These are phyloP conservation scores for Conger conger DNA, from an alignment of 2,113 vertebrate genomes.

Conservation along the genomic window DNA sequence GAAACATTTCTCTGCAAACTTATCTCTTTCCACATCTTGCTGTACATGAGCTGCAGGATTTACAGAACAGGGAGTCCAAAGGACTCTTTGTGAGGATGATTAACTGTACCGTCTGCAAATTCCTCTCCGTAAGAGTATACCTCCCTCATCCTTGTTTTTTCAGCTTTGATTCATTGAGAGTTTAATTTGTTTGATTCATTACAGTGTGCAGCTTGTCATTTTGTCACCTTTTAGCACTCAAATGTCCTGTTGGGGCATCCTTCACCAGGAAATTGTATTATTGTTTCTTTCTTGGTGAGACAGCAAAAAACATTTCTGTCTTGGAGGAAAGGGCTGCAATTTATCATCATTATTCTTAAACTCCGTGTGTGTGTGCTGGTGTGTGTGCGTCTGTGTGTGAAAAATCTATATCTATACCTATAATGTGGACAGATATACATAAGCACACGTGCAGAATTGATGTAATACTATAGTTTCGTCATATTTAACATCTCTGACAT, in stretches of 20 bases:
- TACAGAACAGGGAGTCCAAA: background rate
- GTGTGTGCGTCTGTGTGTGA: no score
- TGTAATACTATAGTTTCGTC: background rate
- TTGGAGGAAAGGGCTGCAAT: background rate
- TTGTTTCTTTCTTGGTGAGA: background rate
- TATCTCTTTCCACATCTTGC: background rate
- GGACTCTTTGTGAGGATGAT: background rate
- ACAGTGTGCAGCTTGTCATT: background rate
- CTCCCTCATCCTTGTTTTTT: background rate
- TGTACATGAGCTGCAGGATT: background rate
- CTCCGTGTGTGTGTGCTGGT: background rate
- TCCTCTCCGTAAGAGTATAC: background rate
- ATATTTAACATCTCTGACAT: background rate
- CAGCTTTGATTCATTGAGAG: background rate
- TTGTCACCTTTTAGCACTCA: background rate
- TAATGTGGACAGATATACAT: background rate
- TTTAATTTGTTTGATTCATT: background rate
- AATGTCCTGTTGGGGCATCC: background rate
- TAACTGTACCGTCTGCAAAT: background rate
- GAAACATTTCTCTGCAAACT: background rate
- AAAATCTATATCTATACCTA: background rate
- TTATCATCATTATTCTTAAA: background rate
- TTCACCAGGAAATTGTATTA: background rate
- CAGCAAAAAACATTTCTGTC: background rate
- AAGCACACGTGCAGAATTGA: background rate